phyloP scores from a whole-genome alignment of 2,888 invertebrate species.

The Meganola albula region DNA sequence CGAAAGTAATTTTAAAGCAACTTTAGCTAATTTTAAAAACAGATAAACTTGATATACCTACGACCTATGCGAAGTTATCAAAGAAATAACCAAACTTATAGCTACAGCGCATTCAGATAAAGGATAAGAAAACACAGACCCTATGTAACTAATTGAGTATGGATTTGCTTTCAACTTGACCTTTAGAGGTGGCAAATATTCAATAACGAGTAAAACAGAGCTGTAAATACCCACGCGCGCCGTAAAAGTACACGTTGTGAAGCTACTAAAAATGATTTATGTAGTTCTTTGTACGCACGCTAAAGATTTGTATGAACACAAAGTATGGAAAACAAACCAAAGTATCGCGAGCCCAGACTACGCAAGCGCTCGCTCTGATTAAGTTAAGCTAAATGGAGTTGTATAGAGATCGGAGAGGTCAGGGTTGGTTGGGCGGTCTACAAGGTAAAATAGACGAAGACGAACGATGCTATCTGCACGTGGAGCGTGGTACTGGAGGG shows the following conservation, averaged over 20 bases:
- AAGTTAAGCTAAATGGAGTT: slow-evolving; percentile 18
- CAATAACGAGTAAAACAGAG: slow-evolving; percentile 21
- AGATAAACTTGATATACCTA: too few relatives aligned
- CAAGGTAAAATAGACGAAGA: slow-evolving; percentile 66
- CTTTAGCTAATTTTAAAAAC: too few relatives aligned
- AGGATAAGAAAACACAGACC: too few relatives aligned
- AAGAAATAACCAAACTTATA: too few relatives aligned
- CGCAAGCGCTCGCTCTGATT: slow-evolving; percentile 18
- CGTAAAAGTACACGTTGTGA: slow-evolving; percentile 31
- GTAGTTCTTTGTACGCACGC: slow-evolving; percentile 43
- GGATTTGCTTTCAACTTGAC: slow-evolving; percentile 16
- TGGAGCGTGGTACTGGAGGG: slow-evolving; percentile 46
- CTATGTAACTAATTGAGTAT: too few relatives aligned
- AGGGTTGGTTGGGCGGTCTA: slow-evolving; percentile 23
- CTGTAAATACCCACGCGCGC: slow-evolving; percentile 18
- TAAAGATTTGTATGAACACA: slow-evolving; percentile 35
- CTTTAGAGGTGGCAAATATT: slow-evolving; percentile 23
- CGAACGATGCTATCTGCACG: slow-evolving; percentile 64
- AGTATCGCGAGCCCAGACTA: slow-evolving; percentile 19
- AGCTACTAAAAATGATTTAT: slow-evolving; percentile 55
- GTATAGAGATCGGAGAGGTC: slow-evolving; percentile 29
- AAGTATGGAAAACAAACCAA: slow-evolving; percentile 31
- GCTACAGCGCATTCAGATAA: too few relatives aligned
- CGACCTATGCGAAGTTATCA: too few relatives aligned
- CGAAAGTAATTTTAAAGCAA: too few relatives aligned